These are phyloP conservation scores for Acanthococcus lagerstroemiae DNA, from an alignment of 2,888 invertebrate species.

Conservation along the genomic window DNA sequence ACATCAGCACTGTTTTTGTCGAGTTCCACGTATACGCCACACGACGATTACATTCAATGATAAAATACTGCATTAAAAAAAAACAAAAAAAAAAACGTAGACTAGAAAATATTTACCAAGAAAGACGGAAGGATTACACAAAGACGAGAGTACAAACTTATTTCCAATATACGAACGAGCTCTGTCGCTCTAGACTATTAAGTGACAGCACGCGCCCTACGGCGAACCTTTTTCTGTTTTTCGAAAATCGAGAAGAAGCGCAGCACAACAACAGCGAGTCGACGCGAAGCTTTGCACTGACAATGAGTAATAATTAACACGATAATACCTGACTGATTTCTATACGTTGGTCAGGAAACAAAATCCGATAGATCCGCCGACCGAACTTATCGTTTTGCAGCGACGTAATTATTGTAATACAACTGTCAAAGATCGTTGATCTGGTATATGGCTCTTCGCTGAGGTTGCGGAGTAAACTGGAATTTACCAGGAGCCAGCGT, in stretches of 20 bases:
- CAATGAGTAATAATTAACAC: background rate
- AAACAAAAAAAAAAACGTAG: constrained; percentile 5
- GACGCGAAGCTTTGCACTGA: too few species aligned
- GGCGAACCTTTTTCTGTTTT: too few species aligned
- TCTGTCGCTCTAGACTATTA: too few species aligned
- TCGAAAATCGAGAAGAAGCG: too few species aligned
- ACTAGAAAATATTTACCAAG: constrained; percentile 17
- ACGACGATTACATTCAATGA: background rate
- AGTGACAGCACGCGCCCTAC: too few species aligned
- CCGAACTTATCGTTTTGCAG: background rate
- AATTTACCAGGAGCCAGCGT: constrained; percentile 35
- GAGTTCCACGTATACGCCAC: too few species aligned
- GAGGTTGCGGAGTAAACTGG: constrained; percentile 45
- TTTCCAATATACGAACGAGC: too few species aligned
- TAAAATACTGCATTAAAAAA: constrained; percentile 13
- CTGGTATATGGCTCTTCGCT: constrained; percentile 39
- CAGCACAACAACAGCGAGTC: too few species aligned
- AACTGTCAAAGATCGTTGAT: constrained; percentile 34
- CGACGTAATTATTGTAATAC: background rate
- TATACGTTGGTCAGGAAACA: background rate
- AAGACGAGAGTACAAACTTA: background rate
- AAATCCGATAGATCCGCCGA: background rate
- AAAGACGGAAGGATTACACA: constrained; percentile 6
- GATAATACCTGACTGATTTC: background rate
- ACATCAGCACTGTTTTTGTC: too few species aligned